phyloP scores from a whole-genome alignment of 2,888 invertebrate species.

The Drosophila nigricruria region DNA sequence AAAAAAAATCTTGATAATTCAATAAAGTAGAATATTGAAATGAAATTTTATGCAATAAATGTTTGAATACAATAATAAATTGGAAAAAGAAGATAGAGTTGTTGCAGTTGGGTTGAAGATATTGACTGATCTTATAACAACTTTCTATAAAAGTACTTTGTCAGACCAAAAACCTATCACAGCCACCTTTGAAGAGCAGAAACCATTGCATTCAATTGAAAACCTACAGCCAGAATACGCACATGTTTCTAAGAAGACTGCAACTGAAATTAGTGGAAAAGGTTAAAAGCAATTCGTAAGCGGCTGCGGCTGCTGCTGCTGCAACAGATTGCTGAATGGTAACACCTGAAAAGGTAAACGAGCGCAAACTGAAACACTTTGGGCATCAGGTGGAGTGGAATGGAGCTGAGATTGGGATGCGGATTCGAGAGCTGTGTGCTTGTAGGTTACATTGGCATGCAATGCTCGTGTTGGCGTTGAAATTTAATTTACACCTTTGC shows the following conservation, averaged over 20 bases:
- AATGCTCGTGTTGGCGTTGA: conserved; percentile 57
- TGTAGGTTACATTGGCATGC: conserved; percentile 60
- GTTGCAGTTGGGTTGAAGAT: no score
- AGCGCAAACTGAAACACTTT: conserved; percentile 30
- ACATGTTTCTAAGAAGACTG: conserved; percentile 2
- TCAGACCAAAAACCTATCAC: no score
- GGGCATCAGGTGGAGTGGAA: conserved; percentile 20
- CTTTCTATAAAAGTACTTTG: no score
- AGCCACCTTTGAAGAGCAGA: background rate
- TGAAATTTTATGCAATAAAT: no score
- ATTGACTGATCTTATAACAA: no score
- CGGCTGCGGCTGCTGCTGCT: no score
- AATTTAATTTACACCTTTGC: conserved; percentile 80
- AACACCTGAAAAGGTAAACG: conserved; percentile 32
- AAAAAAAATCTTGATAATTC: background rate
- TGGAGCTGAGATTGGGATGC: conserved; percentile 1
- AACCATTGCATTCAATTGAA: conserved; percentile 24
- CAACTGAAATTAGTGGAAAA: conserved; percentile 24
- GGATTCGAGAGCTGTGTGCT: background rate
- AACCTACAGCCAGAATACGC: background rate
- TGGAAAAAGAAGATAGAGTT: no score
- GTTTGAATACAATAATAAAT: no score
- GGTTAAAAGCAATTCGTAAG: conserved; percentile 14
- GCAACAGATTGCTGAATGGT: conserved; percentile 42
- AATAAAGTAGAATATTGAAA: background rate